Evolutionary conservation across 2,113 vertebrate species (phyloP).

Genomic region (Pomatostomus ruficeps): DNA sequence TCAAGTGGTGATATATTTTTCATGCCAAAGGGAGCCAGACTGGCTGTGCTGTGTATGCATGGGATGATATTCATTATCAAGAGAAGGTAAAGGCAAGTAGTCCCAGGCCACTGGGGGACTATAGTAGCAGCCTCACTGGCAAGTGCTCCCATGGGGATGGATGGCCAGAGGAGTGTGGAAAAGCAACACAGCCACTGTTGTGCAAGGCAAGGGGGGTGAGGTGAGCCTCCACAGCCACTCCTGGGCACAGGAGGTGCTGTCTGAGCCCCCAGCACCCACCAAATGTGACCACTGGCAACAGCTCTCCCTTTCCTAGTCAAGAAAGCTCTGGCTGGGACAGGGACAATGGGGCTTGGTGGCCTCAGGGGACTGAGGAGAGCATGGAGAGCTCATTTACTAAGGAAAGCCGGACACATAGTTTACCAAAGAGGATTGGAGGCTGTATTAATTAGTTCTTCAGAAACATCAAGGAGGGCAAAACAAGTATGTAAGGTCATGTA

Average conservation of each 20-base stretch:
- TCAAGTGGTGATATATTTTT: slow-evolving; percentile 27
- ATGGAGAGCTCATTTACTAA: neutral
- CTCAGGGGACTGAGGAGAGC: neutral
- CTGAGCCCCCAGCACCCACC: neutral
- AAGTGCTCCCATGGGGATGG: rapidly evolving
- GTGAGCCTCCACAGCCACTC: rapidly evolving
- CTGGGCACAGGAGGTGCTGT: neutral
- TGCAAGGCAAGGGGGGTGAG: neutral
- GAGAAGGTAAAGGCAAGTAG: neutral
- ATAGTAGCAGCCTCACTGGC: neutral
- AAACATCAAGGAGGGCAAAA: neutral
- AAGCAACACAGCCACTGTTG: rapidly evolving
- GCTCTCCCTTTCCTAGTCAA: neutral
- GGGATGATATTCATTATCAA: rapidly evolving
- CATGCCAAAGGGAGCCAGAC: neutral
- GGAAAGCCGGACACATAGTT: neutral
- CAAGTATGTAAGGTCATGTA: neutral
- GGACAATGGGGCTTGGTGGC: neutral
- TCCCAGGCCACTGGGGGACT: too few species aligned
- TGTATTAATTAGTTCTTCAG: neutral
- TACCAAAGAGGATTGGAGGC: neutral
- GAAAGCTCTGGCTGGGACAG: neutral
- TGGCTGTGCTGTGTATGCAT: neutral
- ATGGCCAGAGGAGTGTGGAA: neutral
- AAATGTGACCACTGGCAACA: neutral